A percentile compares a stretch with the other conserved stretches of the same genome.
Conservation (phyloP, 2,113 vertebrate species). For the Alethe diademata region DNA sequence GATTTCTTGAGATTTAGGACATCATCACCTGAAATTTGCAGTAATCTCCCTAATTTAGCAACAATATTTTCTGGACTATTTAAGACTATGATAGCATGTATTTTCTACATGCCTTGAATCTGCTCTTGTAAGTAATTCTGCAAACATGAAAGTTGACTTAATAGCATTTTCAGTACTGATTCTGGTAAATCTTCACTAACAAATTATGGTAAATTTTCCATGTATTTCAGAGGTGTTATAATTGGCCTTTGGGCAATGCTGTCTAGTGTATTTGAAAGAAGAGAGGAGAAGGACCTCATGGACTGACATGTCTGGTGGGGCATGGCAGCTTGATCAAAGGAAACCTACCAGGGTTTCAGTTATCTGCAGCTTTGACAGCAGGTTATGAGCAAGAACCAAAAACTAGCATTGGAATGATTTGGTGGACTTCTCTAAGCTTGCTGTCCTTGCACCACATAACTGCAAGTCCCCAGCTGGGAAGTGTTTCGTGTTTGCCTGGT, state of each 20-base stretch:
- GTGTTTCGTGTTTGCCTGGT: background rate
- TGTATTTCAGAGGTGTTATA: background rate
- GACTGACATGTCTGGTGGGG: background rate
- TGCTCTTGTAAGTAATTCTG: background rate
- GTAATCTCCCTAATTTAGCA: background rate
- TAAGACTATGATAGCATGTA: background rate
- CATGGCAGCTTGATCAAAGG: background rate
- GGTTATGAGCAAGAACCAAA: background rate
- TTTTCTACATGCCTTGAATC: background rate
- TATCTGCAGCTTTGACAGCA: background rate
- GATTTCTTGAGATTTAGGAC: background rate
- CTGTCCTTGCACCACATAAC: fast-evolving
- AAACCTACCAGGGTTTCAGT: background rate
- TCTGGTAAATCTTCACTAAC: background rate
- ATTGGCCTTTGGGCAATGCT: background rate
- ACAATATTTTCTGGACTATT: background rate
- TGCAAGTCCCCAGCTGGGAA: fast-evolving
- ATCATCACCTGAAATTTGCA: background rate
- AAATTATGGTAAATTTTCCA: background rate
- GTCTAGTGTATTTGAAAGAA: background rate
- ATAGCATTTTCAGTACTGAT: background rate
- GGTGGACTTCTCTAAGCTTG: background rate
- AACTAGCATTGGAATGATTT: background rate
- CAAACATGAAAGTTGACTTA: background rate
- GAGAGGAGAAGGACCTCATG: background rate